Evolutionary conservation across 1,140 invertebrate species (phyloP), one percentile per base, ranked within the genome.

Genomic region (Tachypleus tridentatus): DNA sequence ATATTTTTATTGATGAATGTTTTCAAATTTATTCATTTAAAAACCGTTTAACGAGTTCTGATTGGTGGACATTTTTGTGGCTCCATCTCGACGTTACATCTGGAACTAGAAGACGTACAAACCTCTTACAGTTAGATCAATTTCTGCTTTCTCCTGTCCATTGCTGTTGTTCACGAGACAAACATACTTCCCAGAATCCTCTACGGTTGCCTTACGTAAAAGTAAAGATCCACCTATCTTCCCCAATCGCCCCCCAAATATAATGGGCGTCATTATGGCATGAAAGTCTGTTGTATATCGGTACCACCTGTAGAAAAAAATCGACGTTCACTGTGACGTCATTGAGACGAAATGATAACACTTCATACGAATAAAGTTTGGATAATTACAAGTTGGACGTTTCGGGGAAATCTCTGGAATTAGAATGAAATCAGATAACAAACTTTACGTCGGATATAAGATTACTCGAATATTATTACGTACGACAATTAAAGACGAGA

Each of bases 121-220:
- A 73, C 72, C 72, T 66, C 71, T 67, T 8, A 74, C 71, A 29
- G 69, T 54, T 7, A 74, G 64, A 9, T 73, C 71, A 48, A 69
- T 72, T 57, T 71, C 70, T 7, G 68, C 66, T 49, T 66, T 63
- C 63, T 74, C 73, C 58, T 73, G 67, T 7, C 73, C 73, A 49
- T 65, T 66, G 3, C 62, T 71, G 60, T 74, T 74, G 51, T 74
- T 74, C n/a, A 70, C 70, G 11, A 73, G 64, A 58, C 72, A 73
- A 11, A 72, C 62, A 57, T 73, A 73, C 11, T 69, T 66, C 7
- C 71, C 71, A 7, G 64, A 64, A 60, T 73, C 72, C 52, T 63
- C 61, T 56, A 64, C 48, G n/a, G 62, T 64, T 6, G 70, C 65
- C 53, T 70, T 64, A 56, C 64, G 53, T 5, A 73, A 62, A 4